Base-by-base conservation (phyloP, 2,113 vertebrate species). In the Labeo rohita region DNA sequence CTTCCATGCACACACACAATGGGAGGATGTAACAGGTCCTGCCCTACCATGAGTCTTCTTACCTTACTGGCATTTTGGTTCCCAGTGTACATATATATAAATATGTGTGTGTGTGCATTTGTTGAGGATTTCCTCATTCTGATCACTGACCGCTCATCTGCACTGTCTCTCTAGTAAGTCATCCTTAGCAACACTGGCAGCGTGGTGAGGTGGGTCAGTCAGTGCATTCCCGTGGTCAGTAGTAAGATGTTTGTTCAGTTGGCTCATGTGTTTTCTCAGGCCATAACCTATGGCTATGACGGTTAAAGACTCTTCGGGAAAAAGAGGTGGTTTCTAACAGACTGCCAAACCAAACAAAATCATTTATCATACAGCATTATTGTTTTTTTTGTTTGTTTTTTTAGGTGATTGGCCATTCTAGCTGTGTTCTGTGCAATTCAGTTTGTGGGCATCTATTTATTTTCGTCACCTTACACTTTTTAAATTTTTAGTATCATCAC, bases 81-180 rank as follows among this genome's bases (percentile, higher is more conserved):
- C 45, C 7, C 16, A 73, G 3, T 73, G 23, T 11, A 8, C 8
- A 23, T 16, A 47, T 70, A 6, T 77, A 61, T 43, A 28, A 43
- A 3, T 78, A 47, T 77, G 34, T 77, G 7, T 73, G 45, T 80
- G 36, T 66, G 52, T 43, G 52, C 47, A 18, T 47, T 43, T 39
- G 39, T 23, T 28, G 5, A 36, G 81, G 68, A 92, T 90, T 92
- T 94, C 92, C 92, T 93, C 91, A 91, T 93, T 92, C 90, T 90
- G 91, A 89, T 86, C 12, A 80, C 81, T 89, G 89, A 90, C 91
- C 92, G 84, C 84, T 79, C 52, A 63, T 85, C 86, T 85, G 78
- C 84, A 86, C 47, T 4, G 50, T 65, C 79, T 76, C 59, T 34
- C 52, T 83, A 28, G 18, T 49, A 45, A 77, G 65, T 80, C 15